Evolutionary conservation across 2,888 invertebrate species (phyloP), one percentile per base, ranked within the genome.

Genomic region (Brachycybe producta): DNA sequence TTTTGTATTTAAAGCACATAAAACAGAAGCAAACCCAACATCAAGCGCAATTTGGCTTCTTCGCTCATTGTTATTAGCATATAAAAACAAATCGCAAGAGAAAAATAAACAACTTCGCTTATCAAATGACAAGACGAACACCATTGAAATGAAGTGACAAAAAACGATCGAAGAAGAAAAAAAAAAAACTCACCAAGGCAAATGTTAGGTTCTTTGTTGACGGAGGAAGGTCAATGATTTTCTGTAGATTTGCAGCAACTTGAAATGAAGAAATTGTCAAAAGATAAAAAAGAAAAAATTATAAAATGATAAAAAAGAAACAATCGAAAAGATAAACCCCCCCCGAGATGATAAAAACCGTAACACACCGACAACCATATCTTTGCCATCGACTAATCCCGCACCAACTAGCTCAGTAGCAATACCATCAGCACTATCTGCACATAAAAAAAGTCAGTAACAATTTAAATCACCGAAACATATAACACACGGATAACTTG

Each of bases 371-470:
- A 86, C 85, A 36, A 78, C 76, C 58, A 90, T 80, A 69, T 98
- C 97, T 60, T 82, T 79, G 48, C 79, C 84, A 67, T 95, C 88
- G 17, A 97, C 91, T 11, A 97, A 73, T 7, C 56, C 92, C 5
- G 97, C 95, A 46, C 88, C 87, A 5, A 97, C 92, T 57, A 97
- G 71, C 70, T 97, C 95, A 7, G 81, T 74, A 2, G 95, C 88
- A 49, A 97, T 94, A 30, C 92, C 92, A 67, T 92, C 91, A 0
- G 92, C 60, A 43, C 70, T 71, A 59, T 73, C 72, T 67, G 58
- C 11, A 54, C 60, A 49, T 53, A 34, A 49, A 50, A 52, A 44
- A 32, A n/a, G 15, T 19, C 17, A 43, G 27, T 7, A n/a, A n/a
- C 15, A 2, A 27, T 11, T 5, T 19, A 3, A 19, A 4, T 21